Percentiles rank a stretch among this genome's conserved stretches.
These are phyloP conservation scores for Rhopilema esculentum DNA, from an alignment of 30 jellyfish, hydroid and myxozoan genomes.

Conservation along the genomic window DNA sequence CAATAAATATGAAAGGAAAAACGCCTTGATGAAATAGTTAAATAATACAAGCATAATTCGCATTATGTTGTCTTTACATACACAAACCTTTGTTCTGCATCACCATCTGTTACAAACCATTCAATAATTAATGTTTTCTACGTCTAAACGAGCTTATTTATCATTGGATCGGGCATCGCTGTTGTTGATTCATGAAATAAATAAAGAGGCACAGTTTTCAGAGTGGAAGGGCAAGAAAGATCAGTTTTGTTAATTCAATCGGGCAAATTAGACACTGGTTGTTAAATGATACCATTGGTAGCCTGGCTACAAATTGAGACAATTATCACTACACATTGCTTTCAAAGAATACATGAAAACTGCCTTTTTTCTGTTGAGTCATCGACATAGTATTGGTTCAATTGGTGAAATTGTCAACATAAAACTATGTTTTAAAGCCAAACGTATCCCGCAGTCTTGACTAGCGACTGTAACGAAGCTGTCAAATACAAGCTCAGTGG, in stretches of 20 bases:
- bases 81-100: constrained; percentile 10
- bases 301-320: too few species aligned
- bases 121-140: constrained; percentile 25
- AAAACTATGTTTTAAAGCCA: too few species aligned
- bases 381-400: too few species aligned
- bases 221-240: not conserved
- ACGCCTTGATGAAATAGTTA: not conserved
- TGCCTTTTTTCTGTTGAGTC: too few species aligned
- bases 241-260: not conserved
- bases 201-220: not conserved
- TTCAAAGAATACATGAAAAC: too few species aligned
- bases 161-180: not conserved
- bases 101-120: constrained; percentile 60
- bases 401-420: too few species aligned
- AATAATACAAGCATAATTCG: not conserved
- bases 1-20: constrained; percentile 9
- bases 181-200: not conserved
- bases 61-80: not conserved
- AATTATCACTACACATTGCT: too few species aligned
- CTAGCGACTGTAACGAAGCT: too few species aligned
- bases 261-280: not conserved
- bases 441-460: too few species aligned
- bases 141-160: not conserved
- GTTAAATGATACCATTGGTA: too few species aligned
- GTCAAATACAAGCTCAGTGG: too few species aligned